These are phyloP conservation scores for Alethe diademata DNA, from an alignment of 2,113 vertebrate genomes.

Conservation along the genomic window DNA sequence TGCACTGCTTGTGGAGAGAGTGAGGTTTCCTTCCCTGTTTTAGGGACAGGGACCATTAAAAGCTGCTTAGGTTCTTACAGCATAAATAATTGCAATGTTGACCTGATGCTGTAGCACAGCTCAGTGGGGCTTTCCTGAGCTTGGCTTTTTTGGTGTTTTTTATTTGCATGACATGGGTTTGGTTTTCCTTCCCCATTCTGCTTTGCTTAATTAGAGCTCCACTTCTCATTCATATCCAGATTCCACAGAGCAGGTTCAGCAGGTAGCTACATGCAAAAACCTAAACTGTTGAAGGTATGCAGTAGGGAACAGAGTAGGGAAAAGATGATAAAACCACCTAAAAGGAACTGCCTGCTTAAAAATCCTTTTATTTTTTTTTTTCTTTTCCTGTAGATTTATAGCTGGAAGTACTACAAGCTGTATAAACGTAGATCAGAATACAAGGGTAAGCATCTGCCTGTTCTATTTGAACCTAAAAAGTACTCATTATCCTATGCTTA, in stretches of 20 bases:
- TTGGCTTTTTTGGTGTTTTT: neutral
- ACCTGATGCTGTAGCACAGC: neutral
- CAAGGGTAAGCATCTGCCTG: slow-evolving; percentile 37
- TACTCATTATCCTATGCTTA: neutral
- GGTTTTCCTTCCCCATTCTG: neutral
- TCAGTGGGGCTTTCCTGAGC: neutral
- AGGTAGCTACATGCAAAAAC: neutral
- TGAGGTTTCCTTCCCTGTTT: neutral
- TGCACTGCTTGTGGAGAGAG: neutral
- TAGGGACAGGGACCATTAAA: neutral
- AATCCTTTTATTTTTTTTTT: neutral
- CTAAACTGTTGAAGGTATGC: neutral
- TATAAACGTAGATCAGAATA: neutral
- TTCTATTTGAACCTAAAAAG: neutral
- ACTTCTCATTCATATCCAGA: neutral
- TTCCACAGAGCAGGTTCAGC: neutral
- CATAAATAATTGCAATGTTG: neutral
- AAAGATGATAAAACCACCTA: neutral
- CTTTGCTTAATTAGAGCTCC: neutral
- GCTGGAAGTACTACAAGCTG: neutral
- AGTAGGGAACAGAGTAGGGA: neutral
- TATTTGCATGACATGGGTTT: neutral
- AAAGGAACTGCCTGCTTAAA: neutral
- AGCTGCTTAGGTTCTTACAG: neutral
- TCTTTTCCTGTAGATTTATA: neutral